Percentiles rank a stretch among this genome's conserved stretches.
These are phyloP conservation scores for Zaprionus gabonicus DNA, from an alignment of 1,140 invertebrate species.

Conservation along the genomic window DNA sequence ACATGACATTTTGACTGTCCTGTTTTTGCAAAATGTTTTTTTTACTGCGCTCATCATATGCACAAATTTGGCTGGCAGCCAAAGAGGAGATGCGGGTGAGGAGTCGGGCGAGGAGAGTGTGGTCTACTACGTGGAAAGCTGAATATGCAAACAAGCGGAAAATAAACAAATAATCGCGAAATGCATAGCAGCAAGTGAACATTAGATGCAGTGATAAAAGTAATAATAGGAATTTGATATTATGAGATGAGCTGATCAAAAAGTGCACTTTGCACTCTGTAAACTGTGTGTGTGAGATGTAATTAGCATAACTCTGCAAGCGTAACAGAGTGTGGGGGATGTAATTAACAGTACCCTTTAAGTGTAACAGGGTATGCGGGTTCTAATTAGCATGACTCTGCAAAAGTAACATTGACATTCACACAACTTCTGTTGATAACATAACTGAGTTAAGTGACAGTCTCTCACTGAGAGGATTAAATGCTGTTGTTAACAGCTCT, in stretches of 20 bases:
- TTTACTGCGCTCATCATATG: constrained; percentile 36
- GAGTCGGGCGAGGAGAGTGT: background rate
- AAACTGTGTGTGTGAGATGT: background rate
- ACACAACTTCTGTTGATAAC: background rate
- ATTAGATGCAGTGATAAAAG: constrained; percentile 34
- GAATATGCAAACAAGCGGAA: constrained; percentile 69
- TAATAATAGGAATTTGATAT: background rate
- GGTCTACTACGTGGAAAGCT: constrained; percentile 45
- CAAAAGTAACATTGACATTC: background rate
- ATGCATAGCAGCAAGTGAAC: constrained; percentile 46
- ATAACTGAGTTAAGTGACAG: background rate
- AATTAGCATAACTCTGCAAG: background rate
- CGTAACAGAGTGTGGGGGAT: background rate
- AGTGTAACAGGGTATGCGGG: background rate
- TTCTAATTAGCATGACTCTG: background rate
- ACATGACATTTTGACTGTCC: constrained; percentile 52
- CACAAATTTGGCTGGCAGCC: constrained; percentile 73
- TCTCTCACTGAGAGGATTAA: background rate
- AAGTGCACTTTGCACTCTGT: background rate
- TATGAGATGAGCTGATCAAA: constrained; percentile 15
- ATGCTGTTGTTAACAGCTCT: background rate
- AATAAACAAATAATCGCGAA: constrained; percentile 67
- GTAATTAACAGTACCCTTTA: background rate
- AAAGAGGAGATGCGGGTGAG: constrained; percentile 24
- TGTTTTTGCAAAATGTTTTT: constrained; percentile 58